Conservation (phyloP, 2,113 vertebrate species). For the Pampusana beccarii region DNA sequence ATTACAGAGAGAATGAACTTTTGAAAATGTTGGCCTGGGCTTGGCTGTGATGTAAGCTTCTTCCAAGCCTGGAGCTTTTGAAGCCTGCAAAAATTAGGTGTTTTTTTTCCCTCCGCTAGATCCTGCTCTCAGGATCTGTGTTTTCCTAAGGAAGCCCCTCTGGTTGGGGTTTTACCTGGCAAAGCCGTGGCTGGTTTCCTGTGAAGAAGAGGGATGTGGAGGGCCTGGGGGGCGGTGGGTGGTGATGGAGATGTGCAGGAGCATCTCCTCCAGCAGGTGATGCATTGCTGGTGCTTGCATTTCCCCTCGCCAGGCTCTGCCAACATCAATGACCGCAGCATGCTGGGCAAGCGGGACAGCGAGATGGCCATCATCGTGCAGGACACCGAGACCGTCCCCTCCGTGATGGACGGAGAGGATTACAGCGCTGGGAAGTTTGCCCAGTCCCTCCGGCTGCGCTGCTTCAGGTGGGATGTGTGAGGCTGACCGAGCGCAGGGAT, state of each 20-base stretch:
- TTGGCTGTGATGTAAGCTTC: background rate
- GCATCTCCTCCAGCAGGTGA: accelerated
- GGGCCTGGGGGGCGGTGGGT: accelerated
- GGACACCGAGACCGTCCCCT: slow-evolving; percentile 81
- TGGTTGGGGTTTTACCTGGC: accelerated
- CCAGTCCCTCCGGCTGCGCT: slow-evolving; percentile 85
- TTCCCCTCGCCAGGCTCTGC: slow-evolving; percentile 83
- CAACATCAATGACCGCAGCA: slow-evolving; percentile 98
- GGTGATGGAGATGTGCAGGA: background rate
- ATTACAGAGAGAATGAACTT: background rate
- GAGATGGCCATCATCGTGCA: slow-evolving; percentile 93
- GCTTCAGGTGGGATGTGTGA: slow-evolving; percentile 82
- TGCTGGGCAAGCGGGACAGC: slow-evolving; percentile 97
- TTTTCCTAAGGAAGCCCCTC: background rate
- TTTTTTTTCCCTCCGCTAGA: accelerated
- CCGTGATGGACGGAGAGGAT: slow-evolving; percentile 86
- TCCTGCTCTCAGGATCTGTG: background rate
- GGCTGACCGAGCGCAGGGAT: accelerated
- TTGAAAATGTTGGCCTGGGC: background rate
- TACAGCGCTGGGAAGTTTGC: slow-evolving; percentile 86
- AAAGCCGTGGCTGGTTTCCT: accelerated
- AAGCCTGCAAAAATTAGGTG: background rate
- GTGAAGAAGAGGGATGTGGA: accelerated
- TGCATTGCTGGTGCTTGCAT: accelerated
- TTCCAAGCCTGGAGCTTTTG: background rate